Evolutionary conservation across 2,113 vertebrate species (phyloP).

Genomic region (Capra hircus): DNA sequence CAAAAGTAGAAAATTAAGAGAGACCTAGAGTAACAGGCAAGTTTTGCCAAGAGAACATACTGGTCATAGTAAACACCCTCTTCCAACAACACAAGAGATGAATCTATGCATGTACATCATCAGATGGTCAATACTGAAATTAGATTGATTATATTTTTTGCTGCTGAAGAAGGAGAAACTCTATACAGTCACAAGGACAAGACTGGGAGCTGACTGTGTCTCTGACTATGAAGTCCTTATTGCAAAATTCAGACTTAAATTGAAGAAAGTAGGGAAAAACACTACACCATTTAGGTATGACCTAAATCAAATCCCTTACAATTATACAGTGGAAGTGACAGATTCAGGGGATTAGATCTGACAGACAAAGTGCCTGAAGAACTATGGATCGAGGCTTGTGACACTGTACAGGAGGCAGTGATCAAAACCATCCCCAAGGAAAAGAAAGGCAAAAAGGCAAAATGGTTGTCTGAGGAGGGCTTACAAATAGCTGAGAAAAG

Average conservation of each 20-base stretch:
- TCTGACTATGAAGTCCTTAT: background rate
- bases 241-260: background rate
- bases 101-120: background rate
- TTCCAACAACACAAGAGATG: rapidly evolving
- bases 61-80: background rate
- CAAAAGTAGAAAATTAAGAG: background rate
- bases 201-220: background rate
- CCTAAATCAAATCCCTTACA: background rate
- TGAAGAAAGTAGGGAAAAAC: background rate
- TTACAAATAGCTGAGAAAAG: background rate
- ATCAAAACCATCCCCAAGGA: background rate
- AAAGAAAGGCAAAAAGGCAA: background rate
- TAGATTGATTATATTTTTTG: background rate
- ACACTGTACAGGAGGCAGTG: background rate
- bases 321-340: background rate
- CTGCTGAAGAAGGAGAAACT: background rate
- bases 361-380: background rate
- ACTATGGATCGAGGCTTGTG: background rate
- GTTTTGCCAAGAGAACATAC: rapidly evolving
- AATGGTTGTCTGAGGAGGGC: background rate
- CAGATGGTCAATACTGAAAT: background rate
- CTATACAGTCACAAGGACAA: background rate
- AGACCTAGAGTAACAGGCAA: background rate
- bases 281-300: background rate
- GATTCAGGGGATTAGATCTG: background rate